phyloP scores from a whole-genome alignment of 2,888 invertebrate genomes.

The Ptychoptera albimana region DNA sequence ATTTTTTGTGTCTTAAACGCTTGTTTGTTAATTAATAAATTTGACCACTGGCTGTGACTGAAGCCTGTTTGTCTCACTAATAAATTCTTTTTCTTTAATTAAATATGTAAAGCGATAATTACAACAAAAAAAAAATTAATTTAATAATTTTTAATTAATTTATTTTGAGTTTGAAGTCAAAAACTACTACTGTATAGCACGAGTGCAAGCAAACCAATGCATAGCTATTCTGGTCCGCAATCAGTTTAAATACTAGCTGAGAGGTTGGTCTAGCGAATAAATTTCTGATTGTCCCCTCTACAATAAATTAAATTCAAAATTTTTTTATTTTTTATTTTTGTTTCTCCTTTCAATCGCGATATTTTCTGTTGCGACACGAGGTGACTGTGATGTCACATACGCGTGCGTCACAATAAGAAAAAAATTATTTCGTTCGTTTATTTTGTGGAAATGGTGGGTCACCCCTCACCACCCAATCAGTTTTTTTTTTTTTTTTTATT shows the following conservation, averaged over 20 bases:
- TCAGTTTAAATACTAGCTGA: slow-evolving; percentile 43
- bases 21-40: slow-evolving; percentile 27
- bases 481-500: no score
- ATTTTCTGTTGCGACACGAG: slow-evolving; percentile 5
- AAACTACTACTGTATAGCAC: slow-evolving; percentile 13
- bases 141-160: no score
- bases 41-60: slow-evolving; percentile 43
- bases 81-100: slow-evolving; percentile 25
- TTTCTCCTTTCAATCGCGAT: neutral
- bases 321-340: neutral
- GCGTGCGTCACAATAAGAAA: slow-evolving; percentile 7
- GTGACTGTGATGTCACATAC: slow-evolving; percentile 7
- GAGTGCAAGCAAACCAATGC: slow-evolving; percentile 43
- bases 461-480: slow-evolving; percentile 1
- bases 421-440: neutral
- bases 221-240: slow-evolving; percentile 44
- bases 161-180: neutral
- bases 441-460: slow-evolving; percentile 2
- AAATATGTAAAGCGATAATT: slow-evolving; percentile 11
- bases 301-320: slow-evolving; percentile 1
- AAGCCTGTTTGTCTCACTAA: slow-evolving; percentile 35
- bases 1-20: slow-evolving; percentile 1
- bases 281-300: slow-evolving; percentile 5
- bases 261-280: slow-evolving; percentile 7
- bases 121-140: neutral